Evolutionary conservation across 2,888 invertebrate genomes (phyloP).

Genomic region (Sepioteuthis lessoniana): DNA sequence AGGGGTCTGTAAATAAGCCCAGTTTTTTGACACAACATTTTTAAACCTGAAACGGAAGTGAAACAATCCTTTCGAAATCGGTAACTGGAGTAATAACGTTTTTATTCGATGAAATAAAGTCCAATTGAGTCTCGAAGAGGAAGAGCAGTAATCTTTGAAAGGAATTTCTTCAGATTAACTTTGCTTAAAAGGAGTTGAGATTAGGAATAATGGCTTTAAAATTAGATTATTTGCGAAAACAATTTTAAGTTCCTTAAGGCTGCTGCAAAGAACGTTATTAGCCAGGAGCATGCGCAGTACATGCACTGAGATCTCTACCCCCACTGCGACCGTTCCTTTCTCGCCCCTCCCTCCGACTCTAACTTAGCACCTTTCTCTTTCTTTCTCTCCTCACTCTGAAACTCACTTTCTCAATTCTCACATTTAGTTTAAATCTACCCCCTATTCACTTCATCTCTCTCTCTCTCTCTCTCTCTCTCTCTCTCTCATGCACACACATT

Average conservation of each 20-base stretch:
- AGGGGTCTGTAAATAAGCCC: neutral
- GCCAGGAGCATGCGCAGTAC: neutral
- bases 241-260: slow-evolving; percentile 9
- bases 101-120: slow-evolving; percentile 23
- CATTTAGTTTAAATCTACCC: too few species aligned
- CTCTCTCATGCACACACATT: too few species aligned
- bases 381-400: neutral
- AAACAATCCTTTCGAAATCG: neutral
- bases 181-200: neutral
- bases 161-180: neutral
- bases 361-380: neutral
- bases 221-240: slow-evolving; percentile 33
- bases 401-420: too few species aligned
- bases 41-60: neutral
- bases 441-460: too few species aligned
- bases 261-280: neutral
- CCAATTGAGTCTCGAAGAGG: neutral
- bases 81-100: neutral
- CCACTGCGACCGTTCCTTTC: neutral
- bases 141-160: neutral
- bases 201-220: slow-evolving; percentile 33
- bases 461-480: too few species aligned
- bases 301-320: neutral
- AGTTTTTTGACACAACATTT: neutral
- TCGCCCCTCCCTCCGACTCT: neutral